Percentiles rank a stretch among this genome's conserved stretches.
Evolutionary conservation across 2,888 invertebrate genomes (phyloP).

Genomic region (Drosophila rellima): DNA sequence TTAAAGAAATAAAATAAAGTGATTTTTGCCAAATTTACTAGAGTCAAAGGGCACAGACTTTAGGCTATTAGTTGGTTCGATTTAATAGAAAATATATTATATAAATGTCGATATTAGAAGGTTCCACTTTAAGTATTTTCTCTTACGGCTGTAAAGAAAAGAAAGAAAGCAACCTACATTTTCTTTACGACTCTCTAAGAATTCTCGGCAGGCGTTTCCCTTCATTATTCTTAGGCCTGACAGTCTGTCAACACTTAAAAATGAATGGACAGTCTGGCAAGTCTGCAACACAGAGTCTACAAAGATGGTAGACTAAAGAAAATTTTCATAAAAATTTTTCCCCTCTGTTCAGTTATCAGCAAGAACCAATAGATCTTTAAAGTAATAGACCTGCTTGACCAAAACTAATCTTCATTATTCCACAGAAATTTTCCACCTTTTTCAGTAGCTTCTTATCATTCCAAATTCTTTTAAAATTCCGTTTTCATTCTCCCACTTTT

Average conservation of each 20-base stretch:
- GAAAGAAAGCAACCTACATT: neutral
- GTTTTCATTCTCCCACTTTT: conserved; percentile 1
- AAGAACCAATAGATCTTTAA: neutral
- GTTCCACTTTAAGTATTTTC: neutral
- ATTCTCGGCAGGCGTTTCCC: neutral
- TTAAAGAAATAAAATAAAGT: neutral
- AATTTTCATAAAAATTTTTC: neutral
- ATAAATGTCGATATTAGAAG: neutral
- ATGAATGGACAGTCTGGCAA: conserved; percentile 1
- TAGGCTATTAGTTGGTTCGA: neutral
- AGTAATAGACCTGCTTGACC: neutral
- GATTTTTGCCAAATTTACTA: neutral
- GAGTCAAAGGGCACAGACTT: neutral
- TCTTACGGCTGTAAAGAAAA: neutral
- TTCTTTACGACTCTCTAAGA: neutral
- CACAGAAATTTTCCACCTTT: conserved; percentile 1
- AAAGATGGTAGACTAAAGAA: neutral
- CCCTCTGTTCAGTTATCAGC: neutral
- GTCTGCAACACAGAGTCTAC: neutral
- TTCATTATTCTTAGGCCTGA: neutral
- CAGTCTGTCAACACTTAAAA: neutral
- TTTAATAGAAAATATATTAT: neutral
- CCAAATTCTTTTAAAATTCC: neutral
- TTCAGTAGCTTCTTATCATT: conserved; percentile 11
- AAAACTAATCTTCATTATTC: neutral